Base-by-base conservation (phyloP, 2,888 invertebrate genomes). In the Macrophya alboannulata region DNA sequence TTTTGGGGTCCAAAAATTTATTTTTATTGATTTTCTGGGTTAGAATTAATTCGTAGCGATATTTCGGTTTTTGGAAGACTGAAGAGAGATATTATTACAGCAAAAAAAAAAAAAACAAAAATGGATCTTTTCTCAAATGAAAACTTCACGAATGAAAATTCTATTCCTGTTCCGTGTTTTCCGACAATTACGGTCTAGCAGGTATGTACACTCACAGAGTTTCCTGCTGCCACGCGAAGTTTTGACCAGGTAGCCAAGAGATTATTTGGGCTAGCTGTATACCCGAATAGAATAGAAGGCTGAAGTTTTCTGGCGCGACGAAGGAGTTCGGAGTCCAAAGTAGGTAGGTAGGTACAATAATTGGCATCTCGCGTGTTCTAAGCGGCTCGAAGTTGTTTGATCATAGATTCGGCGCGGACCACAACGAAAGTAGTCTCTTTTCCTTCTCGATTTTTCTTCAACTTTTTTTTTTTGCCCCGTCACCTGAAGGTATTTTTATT, bases 341-440 rank as follows among this genome's bases (percentile, higher is more conserved):
- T 17, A 31, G 48, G 3, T 21, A 25, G 59, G 9, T 17, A 48
- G 83, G 25, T 48, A 43, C 37, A 71, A 68, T 83, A 83, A 83
- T 81, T 62, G 62, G 45, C 71, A 65, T 71, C 83, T 83, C 83
- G 83, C 83, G 83, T 83, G 83, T 45, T 71, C 40, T 15, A 12
- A 51, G 45, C 83, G 83, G 48, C 48, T 68, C 68, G 21, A 71
- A 83, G 68, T 83, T 65, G 68, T 83, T 83, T 68, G 83, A 83
- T 83, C 71, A 68, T 83, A 65, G 68, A 83, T 83, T 68, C 48
- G 25, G 77, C 51, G 25, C 25, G 48, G 68, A 74, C 43, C 43
- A n/a, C n/a, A 45, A 74, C 21, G 45, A 74, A 21, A 74, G 21
- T 45, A 21, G 72, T 31, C 55, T 31, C 37, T 17, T 15, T 55